Conservation (phyloP, 2,113 vertebrate species). For the Eulemur macaco region DNA sequence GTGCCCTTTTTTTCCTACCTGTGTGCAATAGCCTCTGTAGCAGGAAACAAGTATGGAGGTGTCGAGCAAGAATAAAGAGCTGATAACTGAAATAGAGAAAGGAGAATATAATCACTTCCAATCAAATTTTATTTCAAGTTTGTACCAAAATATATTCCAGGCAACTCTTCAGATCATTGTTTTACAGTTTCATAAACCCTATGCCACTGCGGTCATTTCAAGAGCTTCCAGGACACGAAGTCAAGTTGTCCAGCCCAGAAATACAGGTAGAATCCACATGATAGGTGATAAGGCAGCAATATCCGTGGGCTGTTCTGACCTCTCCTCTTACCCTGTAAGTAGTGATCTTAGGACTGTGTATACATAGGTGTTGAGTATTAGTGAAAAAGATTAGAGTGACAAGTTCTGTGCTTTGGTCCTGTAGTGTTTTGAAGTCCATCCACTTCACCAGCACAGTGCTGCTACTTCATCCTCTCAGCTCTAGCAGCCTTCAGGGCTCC, state of each 20-base stretch:
- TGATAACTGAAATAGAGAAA: background rate
- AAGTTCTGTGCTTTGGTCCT: conserved; percentile 41
- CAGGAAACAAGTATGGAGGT: background rate
- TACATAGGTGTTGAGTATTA: background rate
- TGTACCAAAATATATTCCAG: conserved; percentile 73
- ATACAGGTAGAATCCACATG: conserved; percentile 18
- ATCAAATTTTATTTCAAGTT: conserved; percentile 71
- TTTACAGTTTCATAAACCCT: conserved; percentile 47
- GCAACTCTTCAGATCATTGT: conserved; percentile 31
- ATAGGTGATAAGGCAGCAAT: background rate
- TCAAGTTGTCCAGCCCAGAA: conserved; percentile 18
- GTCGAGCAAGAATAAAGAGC: background rate
- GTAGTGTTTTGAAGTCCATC: conserved; percentile 18
- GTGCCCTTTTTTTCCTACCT: background rate
- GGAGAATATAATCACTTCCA: background rate
- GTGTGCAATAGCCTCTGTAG: background rate
- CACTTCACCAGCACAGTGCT: background rate
- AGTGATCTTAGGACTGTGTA: background rate
- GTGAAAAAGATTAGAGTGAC: conserved; percentile 21
- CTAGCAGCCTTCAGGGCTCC: background rate
- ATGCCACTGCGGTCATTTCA: background rate
- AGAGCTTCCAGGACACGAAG: conserved; percentile 40
- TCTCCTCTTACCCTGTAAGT: background rate
- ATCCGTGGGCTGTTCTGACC: background rate
- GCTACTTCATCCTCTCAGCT: background rate